phyloP scores from a whole-genome alignment of 1,140 invertebrate genomes.

The Tetramorium simillimum region DNA sequence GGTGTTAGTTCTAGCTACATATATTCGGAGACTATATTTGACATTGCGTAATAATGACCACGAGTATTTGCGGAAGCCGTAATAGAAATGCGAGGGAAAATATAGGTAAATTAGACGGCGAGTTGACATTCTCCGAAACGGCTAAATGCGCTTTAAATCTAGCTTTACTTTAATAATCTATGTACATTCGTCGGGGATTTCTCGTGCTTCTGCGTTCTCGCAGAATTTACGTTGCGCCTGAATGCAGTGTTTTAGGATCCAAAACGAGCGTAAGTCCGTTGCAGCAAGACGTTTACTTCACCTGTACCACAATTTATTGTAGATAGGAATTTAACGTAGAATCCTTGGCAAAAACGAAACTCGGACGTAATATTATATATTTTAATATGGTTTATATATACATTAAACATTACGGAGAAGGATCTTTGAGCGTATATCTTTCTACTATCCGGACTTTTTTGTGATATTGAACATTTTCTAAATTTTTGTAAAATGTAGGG shows the following conservation, averaged over 20 bases:
- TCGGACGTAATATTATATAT: constrained; percentile 22
- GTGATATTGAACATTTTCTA: neutral
- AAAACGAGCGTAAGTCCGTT: constrained; percentile 47
- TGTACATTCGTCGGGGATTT: constrained; percentile 51
- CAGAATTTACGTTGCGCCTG: constrained; percentile 50
- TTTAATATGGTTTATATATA: neutral
- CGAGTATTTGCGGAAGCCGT: constrained; percentile 18
- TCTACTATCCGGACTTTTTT: neutral
- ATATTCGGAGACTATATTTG: neutral
- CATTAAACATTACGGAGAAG: neutral
- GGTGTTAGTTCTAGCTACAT: neutral
- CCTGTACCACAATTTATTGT: constrained; percentile 49
- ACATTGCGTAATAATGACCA: constrained; percentile 13
- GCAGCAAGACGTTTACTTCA: constrained; percentile 52
- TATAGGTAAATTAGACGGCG: constrained; percentile 44
- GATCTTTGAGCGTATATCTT: neutral
- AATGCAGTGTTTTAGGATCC: constrained; percentile 54
- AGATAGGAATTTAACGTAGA: constrained; percentile 41
- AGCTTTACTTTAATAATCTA: constrained; percentile 58
- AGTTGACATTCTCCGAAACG: constrained; percentile 21
- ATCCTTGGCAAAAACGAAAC: neutral
- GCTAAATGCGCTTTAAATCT: constrained; percentile 52
- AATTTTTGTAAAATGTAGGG: no score
- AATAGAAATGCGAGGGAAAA: constrained; percentile 1
- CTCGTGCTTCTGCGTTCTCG: constrained; percentile 24